These are phyloP conservation scores for Galaxias olidus DNA, from an alignment of 2,797 vertebrate genomes.

Conservation along the genomic window DNA sequence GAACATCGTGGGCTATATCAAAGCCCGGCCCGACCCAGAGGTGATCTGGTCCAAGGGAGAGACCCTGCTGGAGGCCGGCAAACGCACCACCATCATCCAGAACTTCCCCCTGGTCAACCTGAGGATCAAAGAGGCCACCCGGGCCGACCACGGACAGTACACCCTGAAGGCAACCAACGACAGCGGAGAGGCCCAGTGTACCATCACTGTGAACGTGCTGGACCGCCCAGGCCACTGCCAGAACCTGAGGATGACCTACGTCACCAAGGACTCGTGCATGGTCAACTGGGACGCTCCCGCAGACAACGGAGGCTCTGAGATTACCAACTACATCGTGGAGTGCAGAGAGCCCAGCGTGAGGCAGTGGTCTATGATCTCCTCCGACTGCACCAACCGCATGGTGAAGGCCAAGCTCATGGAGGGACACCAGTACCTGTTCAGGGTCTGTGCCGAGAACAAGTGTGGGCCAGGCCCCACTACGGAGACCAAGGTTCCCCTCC, in stretches of 20 bases:
- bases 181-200: slow-evolving; percentile 91
- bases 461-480: slow-evolving; percentile 88
- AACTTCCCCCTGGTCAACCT: slow-evolving; percentile 89
- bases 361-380: slow-evolving; percentile 93
- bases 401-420: slow-evolving; percentile 93
- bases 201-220: slow-evolving; percentile 90
- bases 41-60: slow-evolving; percentile 94
- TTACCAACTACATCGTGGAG: slow-evolving; percentile 98
- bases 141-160: slow-evolving; percentile 94
- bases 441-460: slow-evolving; percentile 97
- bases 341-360: slow-evolving; percentile 91
- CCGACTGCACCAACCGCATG: slow-evolving; percentile 90
- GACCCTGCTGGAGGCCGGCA: slow-evolving; percentile 80
- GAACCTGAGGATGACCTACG: slow-evolving; percentile 86
- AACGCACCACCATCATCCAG: slow-evolving; percentile 80
- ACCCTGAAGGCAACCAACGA: slow-evolving; percentile 90
- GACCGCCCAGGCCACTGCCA: slow-evolving; percentile 97
- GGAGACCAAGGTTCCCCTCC: slow-evolving; percentile 90
- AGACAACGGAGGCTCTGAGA: slow-evolving; percentile 97
- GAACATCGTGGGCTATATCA: slow-evolving; percentile 88
- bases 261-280: slow-evolving; percentile 91
- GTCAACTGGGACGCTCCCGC: slow-evolving; percentile 92
- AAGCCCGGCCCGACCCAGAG: slow-evolving; percentile 92
- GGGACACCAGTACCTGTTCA: slow-evolving; percentile 94
- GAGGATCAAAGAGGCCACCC: slow-evolving; percentile 89